Base-by-base conservation (phyloP, 2,113 vertebrate genomes). In the Herpailurus yagouaroundi region DNA sequence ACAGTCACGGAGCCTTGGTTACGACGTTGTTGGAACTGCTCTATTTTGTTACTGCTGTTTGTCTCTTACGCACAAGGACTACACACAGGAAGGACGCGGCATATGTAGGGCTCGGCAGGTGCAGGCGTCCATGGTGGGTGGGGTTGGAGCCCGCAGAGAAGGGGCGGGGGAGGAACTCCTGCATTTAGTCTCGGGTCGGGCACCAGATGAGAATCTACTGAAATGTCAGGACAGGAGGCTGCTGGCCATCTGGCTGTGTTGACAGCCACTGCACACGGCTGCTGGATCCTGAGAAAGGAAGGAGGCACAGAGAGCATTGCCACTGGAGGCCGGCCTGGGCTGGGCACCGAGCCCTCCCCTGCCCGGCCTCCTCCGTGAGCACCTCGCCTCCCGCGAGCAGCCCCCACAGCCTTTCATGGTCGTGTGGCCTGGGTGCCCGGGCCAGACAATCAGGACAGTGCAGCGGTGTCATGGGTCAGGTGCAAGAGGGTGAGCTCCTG, bases 381-480 rank as follows among this genome's bases (percentile, higher is more conserved):
- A 8, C 66, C 66, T 13, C 80, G 8, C 14, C n/a, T 19, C 68
- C 14, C 2, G 0, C 4, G 25, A 52, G 33, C 7, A 9, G 41
- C 8, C 45, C 45, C 45, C 74, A 27, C 3, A 38, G 45, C 27
- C 27, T 27, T 29, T 15, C 13, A 3, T 77, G 25, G 45, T 23
- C 19, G 5, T 4, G 7, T 1, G 16, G 33, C 33, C 33, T 1
- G 1, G 33, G n/a, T 4, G 18, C 18, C 9, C 18, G 18, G n/a
- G 68, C 33, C n/a, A 5, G 31, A n/a, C 1, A 8, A 29, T 64
- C 12, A 8, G 12, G 63, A 71, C n/a, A 19, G 48, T 16, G 31
- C 14, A 16, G 66, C 2, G 2, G 36, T 19, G 38, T 45, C 6
- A 0, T 33, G 36, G 36, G 11, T 8, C 4, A 0, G 5, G 73